Evolutionary conservation across 2,888 invertebrate species (phyloP), one percentile per base, ranked within the genome.

Genomic region (Drosophila aldrichi): DNA sequence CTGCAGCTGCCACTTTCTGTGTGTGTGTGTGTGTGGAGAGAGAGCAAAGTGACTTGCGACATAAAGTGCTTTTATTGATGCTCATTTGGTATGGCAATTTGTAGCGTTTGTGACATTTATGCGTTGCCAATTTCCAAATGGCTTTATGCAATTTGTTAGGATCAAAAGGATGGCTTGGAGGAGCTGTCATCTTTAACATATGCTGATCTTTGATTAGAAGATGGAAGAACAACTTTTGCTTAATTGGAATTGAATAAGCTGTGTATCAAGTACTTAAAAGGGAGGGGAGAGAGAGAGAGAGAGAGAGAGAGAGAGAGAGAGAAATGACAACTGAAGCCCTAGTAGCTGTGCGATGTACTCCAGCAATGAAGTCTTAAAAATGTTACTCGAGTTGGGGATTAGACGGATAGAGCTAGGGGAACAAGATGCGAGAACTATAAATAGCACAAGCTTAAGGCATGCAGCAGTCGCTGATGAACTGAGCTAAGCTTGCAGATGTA

Each of bases 71-170:
- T 90, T 87, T 84, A 89, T 87, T 90, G 87, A 87, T 89, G 90
- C 77, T 81, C 87, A 86, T 89, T 90, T 90, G 77, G 77, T 77
- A 77, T 70, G 79, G 82, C 90, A 90, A 87, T 87, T 90, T 87
- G 90, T 87, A 87, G 89, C 75, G 75, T 82, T 90, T 88, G 78
- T 88, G 90, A 88, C 89, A 86, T 90, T 90, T 90, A 86, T 86
- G 85, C 83, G 84, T 76, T 71, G 80, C 74, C 89, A 81, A 79
- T 84, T 84, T 49, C 14, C 74, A 87, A 84, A 84, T 89, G 70
- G 66, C 74, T 67, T 81, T 81, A 89, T 79, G 85, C 85, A 78
- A 82, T 77, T 79, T 88, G 82, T 72, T 67, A 61, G 29, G 16
- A n/a, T 18, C 43, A 22, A 34, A n/a, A 34, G 36, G 12, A 36